Percentiles rank a stretch among this genome's conserved stretches.
These are phyloP conservation scores for Atta colombica DNA, from an alignment of 1,140 invertebrate genomes.

Conservation along the genomic window DNA sequence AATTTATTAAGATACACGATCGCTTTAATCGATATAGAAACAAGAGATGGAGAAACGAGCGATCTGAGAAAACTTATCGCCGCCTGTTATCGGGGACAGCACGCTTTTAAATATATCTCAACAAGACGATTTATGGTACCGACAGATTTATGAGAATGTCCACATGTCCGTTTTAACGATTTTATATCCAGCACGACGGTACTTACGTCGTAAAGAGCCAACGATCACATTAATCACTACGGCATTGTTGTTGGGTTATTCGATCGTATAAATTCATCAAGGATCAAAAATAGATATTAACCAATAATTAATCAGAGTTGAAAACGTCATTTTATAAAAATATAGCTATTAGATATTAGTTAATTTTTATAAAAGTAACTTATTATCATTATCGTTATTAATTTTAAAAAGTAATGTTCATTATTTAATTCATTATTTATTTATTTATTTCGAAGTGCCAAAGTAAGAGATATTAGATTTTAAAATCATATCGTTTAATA, in stretches of 20 bases:
- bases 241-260: not conserved
- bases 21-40: conserved; percentile 64
- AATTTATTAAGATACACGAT: conserved; percentile 73
- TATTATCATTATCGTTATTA: no score
- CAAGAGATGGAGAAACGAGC: conserved; percentile 57
- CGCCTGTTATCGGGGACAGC: conserved; percentile 22
- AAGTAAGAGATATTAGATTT: no score
- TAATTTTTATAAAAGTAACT: no score
- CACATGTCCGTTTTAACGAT: conserved; percentile 62
- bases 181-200: conserved; percentile 32
- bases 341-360: no score
- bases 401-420: no score
- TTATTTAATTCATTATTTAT: no score
- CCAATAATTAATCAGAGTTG: not conserved
- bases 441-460: no score
- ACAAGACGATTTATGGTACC: conserved; percentile 51
- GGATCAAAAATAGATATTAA: conserved; percentile 10
- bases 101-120: conserved; percentile 59
- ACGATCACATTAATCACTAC: conserved; percentile 41
- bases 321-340: no score
- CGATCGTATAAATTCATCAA: not conserved
- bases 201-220: conserved; percentile 32
- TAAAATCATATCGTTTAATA: no score
- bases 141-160: conserved; percentile 61
- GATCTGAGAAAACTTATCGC: conserved; percentile 49